Percentiles rank a stretch among this genome's conserved stretches.
Evolutionary conservation across 2,113 vertebrate species (phyloP).

Genomic region (Turdus rufiventris): DNA sequence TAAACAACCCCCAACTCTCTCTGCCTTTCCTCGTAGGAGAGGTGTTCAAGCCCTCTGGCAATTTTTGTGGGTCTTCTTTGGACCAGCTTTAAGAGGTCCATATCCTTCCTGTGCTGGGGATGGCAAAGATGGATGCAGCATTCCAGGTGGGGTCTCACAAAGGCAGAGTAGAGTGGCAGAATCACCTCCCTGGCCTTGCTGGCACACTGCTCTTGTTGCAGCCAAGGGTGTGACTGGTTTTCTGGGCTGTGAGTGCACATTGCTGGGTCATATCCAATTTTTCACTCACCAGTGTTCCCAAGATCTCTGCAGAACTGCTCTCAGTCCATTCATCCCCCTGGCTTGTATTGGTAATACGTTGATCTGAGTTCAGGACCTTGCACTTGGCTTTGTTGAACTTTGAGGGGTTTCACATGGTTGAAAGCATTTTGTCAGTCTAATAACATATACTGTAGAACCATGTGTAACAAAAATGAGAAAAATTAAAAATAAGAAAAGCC

Average conservation of each 20-base stretch:
- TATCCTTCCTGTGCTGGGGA: background rate
- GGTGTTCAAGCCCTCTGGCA: background rate
- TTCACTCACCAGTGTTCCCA: background rate
- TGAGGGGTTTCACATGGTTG: background rate
- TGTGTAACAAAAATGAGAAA: background rate
- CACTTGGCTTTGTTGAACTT: background rate
- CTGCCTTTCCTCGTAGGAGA: background rate
- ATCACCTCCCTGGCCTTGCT: background rate
- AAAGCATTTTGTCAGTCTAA: background rate
- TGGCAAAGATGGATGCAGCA: background rate
- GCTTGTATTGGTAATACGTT: background rate
- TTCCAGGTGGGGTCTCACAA: background rate
- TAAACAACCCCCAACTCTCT: background rate
- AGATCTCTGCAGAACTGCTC: background rate
- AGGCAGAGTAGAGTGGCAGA: background rate
- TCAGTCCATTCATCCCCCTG: background rate
- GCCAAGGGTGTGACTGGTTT: background rate
- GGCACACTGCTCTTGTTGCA: background rate
- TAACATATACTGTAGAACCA: background rate
- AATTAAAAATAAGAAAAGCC: background rate
- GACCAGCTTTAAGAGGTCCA: background rate
- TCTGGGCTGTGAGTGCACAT: background rate
- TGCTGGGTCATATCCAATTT: background rate
- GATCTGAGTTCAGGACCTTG: background rate
- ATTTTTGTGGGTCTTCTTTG: background rate